Conservation (phyloP, 2,797 vertebrate genomes). For the Argentina silus region DNA sequence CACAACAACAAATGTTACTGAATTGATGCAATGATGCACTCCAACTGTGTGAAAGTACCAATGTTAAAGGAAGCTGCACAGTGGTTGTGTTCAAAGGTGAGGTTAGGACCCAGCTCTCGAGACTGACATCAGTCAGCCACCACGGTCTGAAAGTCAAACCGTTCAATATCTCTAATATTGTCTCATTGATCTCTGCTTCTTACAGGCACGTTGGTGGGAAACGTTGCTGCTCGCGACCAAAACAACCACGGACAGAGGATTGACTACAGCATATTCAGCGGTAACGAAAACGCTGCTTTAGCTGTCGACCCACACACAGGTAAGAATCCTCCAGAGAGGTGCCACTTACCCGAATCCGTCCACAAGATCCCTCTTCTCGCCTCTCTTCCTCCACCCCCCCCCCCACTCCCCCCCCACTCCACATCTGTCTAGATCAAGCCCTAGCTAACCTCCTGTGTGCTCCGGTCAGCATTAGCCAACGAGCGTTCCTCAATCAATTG, state of each 20-base stretch:
- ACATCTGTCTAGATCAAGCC: not conserved
- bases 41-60: no score
- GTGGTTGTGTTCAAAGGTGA: no score
- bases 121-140: no score
- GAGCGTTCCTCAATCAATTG: slow-evolving; percentile 18
- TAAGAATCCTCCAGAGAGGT: slow-evolving; percentile 54
- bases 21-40: no score
- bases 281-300: slow-evolving; percentile 82
- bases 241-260: slow-evolving; percentile 67
- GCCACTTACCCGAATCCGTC: not conserved
- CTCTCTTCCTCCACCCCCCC: not conserved
- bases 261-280: slow-evolving; percentile 84
- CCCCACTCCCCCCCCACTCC: not conserved
- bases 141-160: no score
- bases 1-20: no score
- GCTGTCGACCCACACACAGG: slow-evolving; percentile 83
- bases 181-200: slow-evolving; percentile 19
- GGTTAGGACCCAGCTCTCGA: no score
- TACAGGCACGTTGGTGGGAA: slow-evolving; percentile 83
- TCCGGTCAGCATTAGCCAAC: slow-evolving; percentile 23
- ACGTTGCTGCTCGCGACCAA: slow-evolving; percentile 79
- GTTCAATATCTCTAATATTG: no score
- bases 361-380: not conserved
- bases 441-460: not conserved
- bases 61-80: no score